These are phyloP conservation scores for Empidonax traillii DNA, from an alignment of 2,113 vertebrate genomes.

Conservation along the genomic window DNA sequence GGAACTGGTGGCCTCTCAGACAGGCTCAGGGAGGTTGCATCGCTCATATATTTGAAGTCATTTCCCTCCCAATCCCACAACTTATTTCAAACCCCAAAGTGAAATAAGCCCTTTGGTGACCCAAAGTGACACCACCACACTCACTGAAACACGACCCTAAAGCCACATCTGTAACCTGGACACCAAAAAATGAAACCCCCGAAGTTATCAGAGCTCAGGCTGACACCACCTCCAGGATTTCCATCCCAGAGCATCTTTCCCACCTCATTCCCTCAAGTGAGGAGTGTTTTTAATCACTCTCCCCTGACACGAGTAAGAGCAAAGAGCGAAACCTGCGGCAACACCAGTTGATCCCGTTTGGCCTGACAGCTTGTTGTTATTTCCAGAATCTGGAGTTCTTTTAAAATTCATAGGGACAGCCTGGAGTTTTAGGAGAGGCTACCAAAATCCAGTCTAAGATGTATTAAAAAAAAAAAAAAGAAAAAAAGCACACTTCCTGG, in stretches of 20 bases:
- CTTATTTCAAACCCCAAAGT: background rate
- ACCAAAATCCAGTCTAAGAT: conserved; percentile 7
- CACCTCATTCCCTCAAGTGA: background rate
- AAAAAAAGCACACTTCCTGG: conserved; percentile 13
- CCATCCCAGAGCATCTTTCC: background rate
- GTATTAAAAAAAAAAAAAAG: conserved; percentile 2
- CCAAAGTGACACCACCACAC: accelerated
- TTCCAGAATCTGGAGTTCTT: background rate
- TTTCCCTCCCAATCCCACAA: background rate
- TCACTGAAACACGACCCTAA: background rate
- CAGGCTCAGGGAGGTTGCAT: background rate
- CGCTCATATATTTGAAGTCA: background rate
- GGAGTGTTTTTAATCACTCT: background rate
- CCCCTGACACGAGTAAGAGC: background rate
- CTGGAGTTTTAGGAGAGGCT: background rate
- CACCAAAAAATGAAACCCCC: background rate
- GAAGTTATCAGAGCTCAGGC: background rate
- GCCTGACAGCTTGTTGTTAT: background rate
- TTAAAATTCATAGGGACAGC: conserved; percentile 31
- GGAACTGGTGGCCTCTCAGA: background rate
- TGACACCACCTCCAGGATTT: background rate
- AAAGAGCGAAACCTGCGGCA: conserved; percentile 48
- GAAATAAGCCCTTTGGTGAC: too few relatives aligned
- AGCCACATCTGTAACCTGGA: background rate
- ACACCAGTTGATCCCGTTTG: background rate